Percentiles rank a stretch among this genome's conserved stretches.
Conservation (phyloP, 35 echinoderm and acorn worm genomes). For the Holothuria glaberrima region DNA sequence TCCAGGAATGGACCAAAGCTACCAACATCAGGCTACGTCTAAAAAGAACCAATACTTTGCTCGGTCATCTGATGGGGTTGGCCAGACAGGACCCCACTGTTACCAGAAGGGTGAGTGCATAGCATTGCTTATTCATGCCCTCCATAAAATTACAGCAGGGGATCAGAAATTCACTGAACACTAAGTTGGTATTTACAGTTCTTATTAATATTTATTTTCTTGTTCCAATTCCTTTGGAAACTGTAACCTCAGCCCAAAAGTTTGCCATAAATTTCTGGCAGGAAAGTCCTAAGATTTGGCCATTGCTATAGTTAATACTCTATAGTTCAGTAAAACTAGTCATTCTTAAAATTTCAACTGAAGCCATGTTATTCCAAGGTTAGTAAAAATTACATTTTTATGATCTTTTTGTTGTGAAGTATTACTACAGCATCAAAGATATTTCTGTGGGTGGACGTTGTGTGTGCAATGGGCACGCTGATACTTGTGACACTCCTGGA, state of each 20-base stretch:
- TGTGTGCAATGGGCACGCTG: constrained; percentile 97
- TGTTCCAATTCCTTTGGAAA: no score
- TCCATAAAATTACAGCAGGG: not conserved
- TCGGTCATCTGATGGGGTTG: constrained; percentile 91
- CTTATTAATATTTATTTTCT: not conserved
- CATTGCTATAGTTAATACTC: no score
- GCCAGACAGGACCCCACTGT: constrained; percentile 85
- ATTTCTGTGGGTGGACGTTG: constrained; percentile 98
- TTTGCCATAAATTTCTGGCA: no score
- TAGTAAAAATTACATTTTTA: not conserved
- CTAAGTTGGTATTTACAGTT: not conserved
- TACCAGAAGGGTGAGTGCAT: constrained; percentile 78
- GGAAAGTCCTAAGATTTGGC: no score
- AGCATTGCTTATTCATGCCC: not conserved
- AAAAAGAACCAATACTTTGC: constrained; percentile 83
- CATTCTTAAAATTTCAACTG: no score
- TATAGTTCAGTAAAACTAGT: no score
- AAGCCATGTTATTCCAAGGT: no score
- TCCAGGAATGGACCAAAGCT: constrained; percentile 93
- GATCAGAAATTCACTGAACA: not conserved
- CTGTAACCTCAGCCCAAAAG: no score
- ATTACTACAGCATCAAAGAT: constrained; percentile 99
- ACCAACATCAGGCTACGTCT: constrained; percentile 92
- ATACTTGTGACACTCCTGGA: constrained; percentile 76
- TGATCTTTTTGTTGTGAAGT: constrained; percentile 44